These are phyloP conservation scores for Coelogynopora nodosa DNA, from an alignment of 2,888 invertebrate genomes.

Conservation along the genomic window DNA sequence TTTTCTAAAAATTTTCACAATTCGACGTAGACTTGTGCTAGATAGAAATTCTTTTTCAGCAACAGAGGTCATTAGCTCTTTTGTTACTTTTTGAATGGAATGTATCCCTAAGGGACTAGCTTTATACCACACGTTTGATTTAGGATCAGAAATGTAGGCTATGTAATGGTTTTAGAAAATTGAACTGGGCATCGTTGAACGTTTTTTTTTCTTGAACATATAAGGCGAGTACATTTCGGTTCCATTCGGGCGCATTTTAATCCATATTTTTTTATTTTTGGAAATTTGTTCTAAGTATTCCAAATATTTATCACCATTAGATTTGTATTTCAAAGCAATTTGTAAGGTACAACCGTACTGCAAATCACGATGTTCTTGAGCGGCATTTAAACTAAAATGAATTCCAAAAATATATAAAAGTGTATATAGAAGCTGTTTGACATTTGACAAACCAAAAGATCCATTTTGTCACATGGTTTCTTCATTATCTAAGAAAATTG, in stretches of 20 bases:
- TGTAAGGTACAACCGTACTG: conserved; percentile 22
- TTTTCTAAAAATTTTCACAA: too few species aligned
- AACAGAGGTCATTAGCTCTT: conserved; percentile 17
- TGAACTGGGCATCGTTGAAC: conserved; percentile 20
- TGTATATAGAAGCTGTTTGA: conserved; percentile 32
- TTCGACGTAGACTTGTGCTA: conserved; percentile 35
- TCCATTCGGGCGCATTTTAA: conserved; percentile 32
- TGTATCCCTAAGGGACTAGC: conserved; percentile 30
- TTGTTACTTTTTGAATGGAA: conserved; percentile 36
- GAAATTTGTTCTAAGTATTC: conserved; percentile 31
- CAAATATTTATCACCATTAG: conserved; percentile 18
- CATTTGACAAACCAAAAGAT: conserved; percentile 15
- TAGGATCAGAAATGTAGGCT: conserved; percentile 1
- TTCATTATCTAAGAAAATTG: conserved; percentile 23
- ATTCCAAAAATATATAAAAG: conserved; percentile 26
- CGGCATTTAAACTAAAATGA: conserved; percentile 34
- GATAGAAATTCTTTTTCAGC: conserved; percentile 31
- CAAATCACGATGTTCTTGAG: conserved; percentile 36
- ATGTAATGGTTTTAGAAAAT: conserved; percentile 5
- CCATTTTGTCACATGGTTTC: conserved; percentile 18
- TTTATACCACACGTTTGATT: conserved; percentile 31
- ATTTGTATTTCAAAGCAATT: conserved; percentile 32
- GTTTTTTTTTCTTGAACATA: neutral
- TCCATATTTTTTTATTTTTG: conserved; percentile 35
- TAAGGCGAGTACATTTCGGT: conserved; percentile 27